Base-by-base conservation (phyloP, 2,888 invertebrate genomes). In the Tenthredo livida region DNA sequence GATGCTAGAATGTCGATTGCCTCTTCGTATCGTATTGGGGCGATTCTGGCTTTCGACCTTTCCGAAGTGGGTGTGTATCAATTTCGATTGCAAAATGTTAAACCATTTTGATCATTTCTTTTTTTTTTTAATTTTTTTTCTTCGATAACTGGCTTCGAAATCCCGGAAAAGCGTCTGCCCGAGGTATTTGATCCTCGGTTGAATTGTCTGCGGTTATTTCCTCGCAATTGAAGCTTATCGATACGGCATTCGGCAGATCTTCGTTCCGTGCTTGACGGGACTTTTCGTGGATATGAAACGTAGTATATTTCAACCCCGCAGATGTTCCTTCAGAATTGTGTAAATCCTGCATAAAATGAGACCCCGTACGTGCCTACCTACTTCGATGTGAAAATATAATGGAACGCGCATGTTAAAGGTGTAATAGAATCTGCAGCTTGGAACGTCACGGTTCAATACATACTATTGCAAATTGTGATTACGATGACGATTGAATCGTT, bases 401-500 rank as follows among this genome's bases (percentile, higher is more conserved):
- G 1, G 4, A 33, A 67, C 7, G 17, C 67, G 67, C 33, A 7
- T 17, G 7, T 33, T 5, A 1, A 17, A 17, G 5, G 21, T 4
- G 40, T 77, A 33, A 77, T 29, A 33, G 21, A 25, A 61, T n/a
- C 25, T 17, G n/a, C 43, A n/a, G 12, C 29, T 29, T 29, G 4
- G 29, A 29, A 10, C 40, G 77, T 77, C 77, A 29, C 15, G 47
- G 77, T n/a, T 54, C 15, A 54, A 47, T 54, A 25, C 29, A 47
- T 54, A 25, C 29, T 54, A 54, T 29, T 54, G 33, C 29, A 33
- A 77, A 54, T 54, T 10, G 47, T 54, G 77, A 77, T 54, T 33
- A n/a, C 77, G 77, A 77, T 54, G 17, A n/a, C 77, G 33, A 77
- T 77, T 25, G n/a, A 9, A 77, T 54, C 77, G 77, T 54, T 77